These are phyloP conservation scores for Tonatia bakeri DNA, from an alignment of 2,113 vertebrate species.

Conservation along the genomic window DNA sequence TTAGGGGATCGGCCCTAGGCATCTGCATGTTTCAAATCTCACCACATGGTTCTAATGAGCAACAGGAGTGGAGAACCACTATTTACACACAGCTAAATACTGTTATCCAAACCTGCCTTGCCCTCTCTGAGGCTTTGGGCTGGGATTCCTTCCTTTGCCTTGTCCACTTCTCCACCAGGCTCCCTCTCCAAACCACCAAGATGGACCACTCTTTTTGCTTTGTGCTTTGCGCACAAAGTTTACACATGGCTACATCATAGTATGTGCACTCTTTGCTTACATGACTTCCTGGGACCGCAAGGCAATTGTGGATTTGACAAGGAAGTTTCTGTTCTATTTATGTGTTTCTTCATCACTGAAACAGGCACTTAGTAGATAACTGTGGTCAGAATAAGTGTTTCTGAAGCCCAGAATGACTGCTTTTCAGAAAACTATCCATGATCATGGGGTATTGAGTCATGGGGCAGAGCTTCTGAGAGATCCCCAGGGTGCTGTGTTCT, in stretches of 20 bases:
- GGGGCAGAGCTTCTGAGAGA: not conserved
- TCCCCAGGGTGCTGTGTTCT: not conserved
- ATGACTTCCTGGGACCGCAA: not conserved
- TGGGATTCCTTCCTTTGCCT: not conserved
- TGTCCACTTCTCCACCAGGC: not conserved
- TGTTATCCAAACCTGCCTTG: not conserved
- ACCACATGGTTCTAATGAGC: not conserved
- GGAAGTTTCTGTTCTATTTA: not conserved
- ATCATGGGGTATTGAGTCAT: not conserved
- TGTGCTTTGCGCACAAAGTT: not conserved
- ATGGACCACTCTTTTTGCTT: not conserved
- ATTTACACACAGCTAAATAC: not conserved
- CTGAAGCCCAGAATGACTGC: not conserved
- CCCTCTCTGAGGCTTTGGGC: not conserved
- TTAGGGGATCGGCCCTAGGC: not conserved
- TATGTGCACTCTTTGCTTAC: not conserved
- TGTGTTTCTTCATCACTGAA: not conserved
- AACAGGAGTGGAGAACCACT: not conserved
- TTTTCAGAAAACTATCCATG: not conserved
- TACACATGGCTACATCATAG: not conserved
- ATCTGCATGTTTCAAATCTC: not conserved
- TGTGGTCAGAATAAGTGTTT: not conserved
- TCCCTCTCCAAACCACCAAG: not conserved
- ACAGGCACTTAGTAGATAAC: not conserved
- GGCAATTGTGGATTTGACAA: not conserved